Evolutionary conservation across 64 coral and sea anemone species (phyloP).

Genomic region (Trachythela sp.): DNA sequence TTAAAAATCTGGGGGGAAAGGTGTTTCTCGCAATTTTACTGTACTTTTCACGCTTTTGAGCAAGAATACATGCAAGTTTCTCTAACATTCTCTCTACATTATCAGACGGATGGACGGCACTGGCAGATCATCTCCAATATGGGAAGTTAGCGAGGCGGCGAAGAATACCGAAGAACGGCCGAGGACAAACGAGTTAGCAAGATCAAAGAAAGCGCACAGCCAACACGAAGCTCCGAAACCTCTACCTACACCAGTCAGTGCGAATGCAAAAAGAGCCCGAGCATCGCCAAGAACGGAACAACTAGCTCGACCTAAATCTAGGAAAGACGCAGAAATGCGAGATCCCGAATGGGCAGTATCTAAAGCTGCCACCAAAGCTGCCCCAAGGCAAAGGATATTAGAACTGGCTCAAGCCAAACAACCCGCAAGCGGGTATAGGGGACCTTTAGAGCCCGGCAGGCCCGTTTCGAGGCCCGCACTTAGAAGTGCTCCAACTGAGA

Average conservation of each 20-base stretch:
- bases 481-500: constrained; percentile 62
- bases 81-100: background rate
- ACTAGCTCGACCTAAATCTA: constrained; percentile 74
- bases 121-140: constrained; percentile 79
- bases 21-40: too few relatives aligned
- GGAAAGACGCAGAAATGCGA: constrained; percentile 53
- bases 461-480: constrained; percentile 58
- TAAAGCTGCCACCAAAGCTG: constrained; percentile 39
- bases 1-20: too few relatives aligned
- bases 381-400: constrained; percentile 62
- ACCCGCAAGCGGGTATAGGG: constrained; percentile 65
- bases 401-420: constrained; percentile 73
- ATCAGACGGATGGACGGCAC: constrained; percentile 27
- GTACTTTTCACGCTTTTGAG: too few relatives aligned
- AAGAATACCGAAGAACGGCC: constrained; percentile 75
- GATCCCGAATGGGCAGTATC: constrained; percentile 81
- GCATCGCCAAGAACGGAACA: constrained; percentile 58
- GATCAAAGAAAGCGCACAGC: constrained; percentile 63
- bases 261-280: constrained; percentile 53
- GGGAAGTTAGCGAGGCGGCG: constrained; percentile 67
- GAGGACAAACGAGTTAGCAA: constrained; percentile 50
- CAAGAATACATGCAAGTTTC: too few relatives aligned
- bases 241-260: constrained; percentile 47
- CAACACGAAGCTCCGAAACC: constrained; percentile 51
- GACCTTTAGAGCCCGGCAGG: constrained; percentile 55